Conservation (phyloP, 2,797 vertebrate genomes). For the Pyrocephalus nanus region DNA sequence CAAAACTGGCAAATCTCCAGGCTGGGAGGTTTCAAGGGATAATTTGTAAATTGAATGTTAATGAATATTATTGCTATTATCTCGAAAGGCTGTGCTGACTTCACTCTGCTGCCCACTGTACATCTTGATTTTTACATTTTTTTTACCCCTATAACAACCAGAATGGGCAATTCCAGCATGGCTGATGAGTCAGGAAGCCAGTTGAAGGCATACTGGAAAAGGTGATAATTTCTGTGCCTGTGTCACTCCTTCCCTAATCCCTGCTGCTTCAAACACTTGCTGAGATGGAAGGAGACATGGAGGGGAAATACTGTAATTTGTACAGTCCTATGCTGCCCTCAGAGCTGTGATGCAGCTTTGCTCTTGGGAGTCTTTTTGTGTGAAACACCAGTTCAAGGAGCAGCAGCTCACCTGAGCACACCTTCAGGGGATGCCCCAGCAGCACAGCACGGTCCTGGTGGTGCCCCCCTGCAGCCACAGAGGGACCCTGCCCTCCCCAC, state of each 20-base stretch:
- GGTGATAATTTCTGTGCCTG: neutral
- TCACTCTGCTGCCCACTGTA: neutral
- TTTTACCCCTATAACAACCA: neutral
- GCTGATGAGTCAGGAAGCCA: neutral
- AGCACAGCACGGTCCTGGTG: neutral
- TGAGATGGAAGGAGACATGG: neutral
- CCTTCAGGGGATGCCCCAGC: neutral
- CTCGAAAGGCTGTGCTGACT: neutral
- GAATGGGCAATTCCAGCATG: neutral
- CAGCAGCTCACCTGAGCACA: neutral
- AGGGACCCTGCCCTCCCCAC: slow-evolving; percentile 47
- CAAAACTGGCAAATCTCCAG: slow-evolving; percentile 39
- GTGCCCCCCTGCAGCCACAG: fast-evolving
- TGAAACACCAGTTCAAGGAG: fast-evolving
- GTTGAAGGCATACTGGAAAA: neutral
- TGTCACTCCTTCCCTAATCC: neutral
- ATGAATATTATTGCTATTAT: slow-evolving; percentile 16
- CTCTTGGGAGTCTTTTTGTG: neutral
- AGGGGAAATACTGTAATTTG: neutral
- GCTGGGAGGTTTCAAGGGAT: slow-evolving; percentile 12
- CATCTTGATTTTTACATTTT: neutral
- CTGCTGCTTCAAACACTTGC: neutral
- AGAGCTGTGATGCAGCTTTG: fast-evolving
- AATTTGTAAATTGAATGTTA: slow-evolving; percentile 51
- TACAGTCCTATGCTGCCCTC: neutral